Evolutionary conservation across 2,888 invertebrate species (phyloP), one percentile per base, ranked within the genome.

Genomic region (Cheilosia impressa): DNA sequence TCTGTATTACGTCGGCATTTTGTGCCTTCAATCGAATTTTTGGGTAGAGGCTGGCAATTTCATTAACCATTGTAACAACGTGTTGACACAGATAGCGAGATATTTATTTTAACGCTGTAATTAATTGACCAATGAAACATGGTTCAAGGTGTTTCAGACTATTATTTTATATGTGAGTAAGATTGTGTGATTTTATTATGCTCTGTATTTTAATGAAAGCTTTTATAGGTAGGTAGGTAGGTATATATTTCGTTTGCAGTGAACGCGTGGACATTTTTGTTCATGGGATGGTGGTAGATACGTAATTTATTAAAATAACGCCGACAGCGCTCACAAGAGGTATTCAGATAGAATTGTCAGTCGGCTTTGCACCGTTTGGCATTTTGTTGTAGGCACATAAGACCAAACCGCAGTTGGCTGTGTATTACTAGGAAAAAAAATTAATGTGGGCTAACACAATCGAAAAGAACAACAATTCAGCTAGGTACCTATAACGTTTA

Each of bases 71-170:
- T 4, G 47, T 73, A 24, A 13, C 55, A 73, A 38, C 31, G 27
- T 73, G 47, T 65, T 73, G 55, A 65, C 63, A 73, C 34, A 73
- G 50, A 65, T 17, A 72, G 41, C 17, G 27, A 45, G 55, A 47
- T 38, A 41, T 63, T 65, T 57, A 47, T 55, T 27, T 27, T 27
- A 27, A 55, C 45, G 22, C 27, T 17, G 63, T 63, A 57, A 73
- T 63, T 73, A 63, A 73, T 65, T 73, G 63, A 45, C 73, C 63
- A 73, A 73, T 55, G 55, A 24, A 65, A 73, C 47, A 38, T 55
- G 43, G 38, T 19, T 34, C 13, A 45, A 24, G 19, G 17, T 73
- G 34, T 55, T 53, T 15, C 31, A 31, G 31, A 27, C 22, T 13
- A 4, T 22, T n/a, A n/a, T n/a, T n/a, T 19, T 13, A 22, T 4